Evolutionary conservation across 2,888 invertebrate genomes (phyloP), one percentile per base, ranked within the genome.

Genomic region (Automeris io): DNA sequence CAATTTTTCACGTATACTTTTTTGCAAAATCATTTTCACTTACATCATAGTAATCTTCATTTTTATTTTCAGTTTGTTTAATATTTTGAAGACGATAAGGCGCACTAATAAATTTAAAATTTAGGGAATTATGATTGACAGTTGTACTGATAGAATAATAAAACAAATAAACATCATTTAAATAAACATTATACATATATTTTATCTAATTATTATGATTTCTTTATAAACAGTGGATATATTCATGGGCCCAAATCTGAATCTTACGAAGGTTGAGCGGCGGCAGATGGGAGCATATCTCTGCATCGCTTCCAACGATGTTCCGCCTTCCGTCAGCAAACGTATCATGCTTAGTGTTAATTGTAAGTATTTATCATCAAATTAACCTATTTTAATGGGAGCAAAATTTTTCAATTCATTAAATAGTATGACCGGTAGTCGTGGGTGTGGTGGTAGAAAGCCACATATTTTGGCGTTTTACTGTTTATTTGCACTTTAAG

Each of bases 281-380:
- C 87, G 89, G 43, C 93, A 93, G 74, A 93, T 92, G 89, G 93
- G 92, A 12, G 90, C 91, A 19, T 93, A 93, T 70, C 88, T 93
- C 55, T 93, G 93, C 78, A 92, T 92, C 54, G 93, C 93, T 2
- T 89, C 88, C 49, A 93, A 93, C 64, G 91, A 91, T 49, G 92
- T 93, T 23, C 91, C 92, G 0, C 92, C 92, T 1, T 90, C 92
- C 4, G 92, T 91, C 47, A 91, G 91, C 81, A 92, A 92, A 64
- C 75, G 91, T 46, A 92, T 93, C 49, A 89, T 91, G 68, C 89
- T 93, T 26, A 90, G 89, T 57, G 91, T 93, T 34, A 90, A 90
- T 64, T 94, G 94, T 95, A 86, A 93, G 94, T 92, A 22, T 11
- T n/a, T 2, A 22, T 8, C 5, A 29, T 18, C 1, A n/a, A 1